Conservation (phyloP, 2,888 invertebrate species). For the Monopis laevigella region DNA sequence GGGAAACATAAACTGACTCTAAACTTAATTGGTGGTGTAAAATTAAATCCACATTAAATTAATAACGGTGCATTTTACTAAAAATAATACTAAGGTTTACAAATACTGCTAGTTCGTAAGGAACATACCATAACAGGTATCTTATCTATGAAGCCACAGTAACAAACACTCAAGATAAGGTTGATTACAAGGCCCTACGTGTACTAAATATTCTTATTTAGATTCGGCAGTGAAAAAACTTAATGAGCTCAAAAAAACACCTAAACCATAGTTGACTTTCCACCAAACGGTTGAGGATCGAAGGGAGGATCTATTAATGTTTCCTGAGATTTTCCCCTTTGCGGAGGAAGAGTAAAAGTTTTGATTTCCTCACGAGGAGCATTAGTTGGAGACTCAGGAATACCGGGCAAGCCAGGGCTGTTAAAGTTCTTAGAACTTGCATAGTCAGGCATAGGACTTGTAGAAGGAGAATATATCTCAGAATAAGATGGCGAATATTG, state of each 20-base stretch:
- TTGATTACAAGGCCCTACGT: no score
- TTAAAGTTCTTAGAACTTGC: conserved; percentile 48
- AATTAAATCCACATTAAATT: background rate
- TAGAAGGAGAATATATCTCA: conserved; percentile 59
- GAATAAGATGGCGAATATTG: conserved; percentile 58
- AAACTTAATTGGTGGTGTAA: background rate
- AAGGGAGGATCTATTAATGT: conserved; percentile 53
- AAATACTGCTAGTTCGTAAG: background rate
- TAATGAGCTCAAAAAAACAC: background rate
- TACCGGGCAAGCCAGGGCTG: conserved; percentile 34
- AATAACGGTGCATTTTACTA: background rate
- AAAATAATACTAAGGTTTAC: background rate
- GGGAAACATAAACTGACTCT: conserved; percentile 14
- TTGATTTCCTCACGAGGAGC: conserved; percentile 51
- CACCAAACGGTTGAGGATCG: conserved; percentile 30
- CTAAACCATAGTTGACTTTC: conserved; percentile 60
- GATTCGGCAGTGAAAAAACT: background rate
- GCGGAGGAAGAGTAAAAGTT: conserved; percentile 50
- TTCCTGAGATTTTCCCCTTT: conserved; percentile 52
- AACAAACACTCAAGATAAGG: no score
- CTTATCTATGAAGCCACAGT: no score
- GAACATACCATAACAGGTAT: no score
- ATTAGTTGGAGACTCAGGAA: conserved; percentile 50
- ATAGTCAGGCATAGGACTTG: conserved; percentile 49
- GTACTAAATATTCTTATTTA: background rate